phyloP scores from a whole-genome alignment of 2,113 vertebrate species.

The Tichodroma muraria region DNA sequence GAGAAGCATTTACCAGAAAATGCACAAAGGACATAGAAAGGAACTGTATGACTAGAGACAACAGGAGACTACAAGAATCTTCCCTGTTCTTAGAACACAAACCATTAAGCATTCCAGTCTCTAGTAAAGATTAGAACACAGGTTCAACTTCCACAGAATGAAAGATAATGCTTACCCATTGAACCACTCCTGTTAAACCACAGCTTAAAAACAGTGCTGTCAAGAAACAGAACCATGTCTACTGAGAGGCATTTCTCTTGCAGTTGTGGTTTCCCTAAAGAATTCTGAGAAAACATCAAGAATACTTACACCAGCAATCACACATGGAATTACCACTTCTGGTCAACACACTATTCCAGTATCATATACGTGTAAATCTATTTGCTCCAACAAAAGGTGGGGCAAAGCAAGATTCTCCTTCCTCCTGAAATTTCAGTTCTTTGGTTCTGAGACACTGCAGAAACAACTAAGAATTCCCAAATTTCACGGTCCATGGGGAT shows the following conservation, averaged over 20 bases:
- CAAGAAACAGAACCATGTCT: neutral
- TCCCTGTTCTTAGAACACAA: neutral
- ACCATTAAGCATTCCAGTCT: neutral
- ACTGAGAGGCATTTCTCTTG: neutral
- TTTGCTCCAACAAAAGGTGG: neutral
- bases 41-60: neutral
- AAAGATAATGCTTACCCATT: neutral
- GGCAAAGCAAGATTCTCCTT: neutral
- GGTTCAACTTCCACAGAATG: neutral
- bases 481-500: neutral
- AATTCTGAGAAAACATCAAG: neutral
- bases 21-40: neutral
- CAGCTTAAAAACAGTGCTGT: neutral
- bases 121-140: neutral
- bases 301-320: neutral
- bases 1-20: neutral
- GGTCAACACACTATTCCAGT: neutral
- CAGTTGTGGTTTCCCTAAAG: neutral
- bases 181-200: neutral
- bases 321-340: neutral
- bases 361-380: accelerated
- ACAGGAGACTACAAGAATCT: neutral
- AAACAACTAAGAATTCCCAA: neutral
- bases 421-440: neutral
- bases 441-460: neutral